phyloP scores from a whole-genome alignment of 2,888 invertebrate species.

The Acanthosepion esculentum region DNA sequence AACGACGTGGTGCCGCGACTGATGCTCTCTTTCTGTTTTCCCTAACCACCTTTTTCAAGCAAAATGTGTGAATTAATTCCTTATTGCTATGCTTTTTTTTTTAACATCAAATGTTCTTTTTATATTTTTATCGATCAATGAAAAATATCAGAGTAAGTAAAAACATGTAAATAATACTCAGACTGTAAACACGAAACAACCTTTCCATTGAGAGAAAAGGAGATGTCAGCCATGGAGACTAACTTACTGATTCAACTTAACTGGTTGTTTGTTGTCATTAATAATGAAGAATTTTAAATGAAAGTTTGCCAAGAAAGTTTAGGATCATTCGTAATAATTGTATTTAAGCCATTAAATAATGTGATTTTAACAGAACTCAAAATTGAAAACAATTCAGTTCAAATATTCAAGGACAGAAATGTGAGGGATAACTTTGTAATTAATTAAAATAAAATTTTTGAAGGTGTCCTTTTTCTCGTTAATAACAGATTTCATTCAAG shows the following conservation, averaged over 20 bases:
- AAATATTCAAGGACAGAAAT: no score
- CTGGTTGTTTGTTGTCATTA: neutral
- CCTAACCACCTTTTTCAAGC: neutral
- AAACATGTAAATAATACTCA: neutral
- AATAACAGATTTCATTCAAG: no score
- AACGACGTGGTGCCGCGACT: neutral
- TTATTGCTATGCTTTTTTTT: no score
- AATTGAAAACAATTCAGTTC: no score
- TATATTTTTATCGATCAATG: neutral
- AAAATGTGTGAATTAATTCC: no score
- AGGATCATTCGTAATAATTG: neutral
- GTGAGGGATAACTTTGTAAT: no score
- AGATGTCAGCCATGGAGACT: neutral
- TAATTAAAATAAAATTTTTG: no score
- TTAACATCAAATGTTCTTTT: no score
- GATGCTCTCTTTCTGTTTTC: neutral
- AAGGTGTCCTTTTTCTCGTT: no score
- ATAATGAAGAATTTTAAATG: neutral
- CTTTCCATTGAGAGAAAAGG: neutral
- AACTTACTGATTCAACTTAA: neutral
- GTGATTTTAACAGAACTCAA: neutral
- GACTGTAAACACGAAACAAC: neutral
- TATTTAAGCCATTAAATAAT: neutral
- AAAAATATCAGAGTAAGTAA: neutral
- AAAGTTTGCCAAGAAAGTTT: neutral